phyloP scores from a whole-genome alignment of 2,113 vertebrate genomes.

The Gnathonemus echidnorhynchus region DNA sequence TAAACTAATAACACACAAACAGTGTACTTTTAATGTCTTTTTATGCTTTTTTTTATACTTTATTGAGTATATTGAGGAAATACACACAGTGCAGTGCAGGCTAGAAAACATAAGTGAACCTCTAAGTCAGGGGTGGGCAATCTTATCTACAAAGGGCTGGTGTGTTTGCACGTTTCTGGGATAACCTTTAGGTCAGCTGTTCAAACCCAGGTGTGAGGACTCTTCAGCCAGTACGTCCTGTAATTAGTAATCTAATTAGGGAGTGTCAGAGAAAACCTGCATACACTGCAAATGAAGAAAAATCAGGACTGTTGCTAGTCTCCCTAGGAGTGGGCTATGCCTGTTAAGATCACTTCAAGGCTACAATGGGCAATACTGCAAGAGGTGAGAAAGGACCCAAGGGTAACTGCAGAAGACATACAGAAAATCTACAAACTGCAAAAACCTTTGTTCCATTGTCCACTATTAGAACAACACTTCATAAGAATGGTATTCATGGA shows the following conservation, averaged over 20 bases:
- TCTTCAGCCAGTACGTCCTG: too few species aligned
- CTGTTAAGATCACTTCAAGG: background rate
- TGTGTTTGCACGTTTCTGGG: too few species aligned
- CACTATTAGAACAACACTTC: background rate
- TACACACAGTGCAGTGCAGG: background rate
- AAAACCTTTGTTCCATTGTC: background rate
- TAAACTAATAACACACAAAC: background rate
- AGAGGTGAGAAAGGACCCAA: background rate
- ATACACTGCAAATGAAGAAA: too few species aligned
- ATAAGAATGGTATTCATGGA: background rate
- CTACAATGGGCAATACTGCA: background rate
- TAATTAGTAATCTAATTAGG: too few species aligned
- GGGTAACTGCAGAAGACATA: background rate
- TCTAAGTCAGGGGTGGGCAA: background rate
- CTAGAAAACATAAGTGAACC: background rate
- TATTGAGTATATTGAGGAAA: background rate
- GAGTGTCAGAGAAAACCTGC: too few species aligned
- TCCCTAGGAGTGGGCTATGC: background rate
- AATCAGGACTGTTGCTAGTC: too few species aligned
- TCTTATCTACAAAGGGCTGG: too few species aligned
- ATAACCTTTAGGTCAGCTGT: too few species aligned
- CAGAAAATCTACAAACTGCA: background rate
- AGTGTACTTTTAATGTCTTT: too few species aligned
- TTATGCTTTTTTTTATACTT: too few species aligned
- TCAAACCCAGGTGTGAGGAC: too few species aligned